phyloP scores from a whole-genome alignment of 1,140 invertebrate species.

The Arctopsyche grandis region DNA sequence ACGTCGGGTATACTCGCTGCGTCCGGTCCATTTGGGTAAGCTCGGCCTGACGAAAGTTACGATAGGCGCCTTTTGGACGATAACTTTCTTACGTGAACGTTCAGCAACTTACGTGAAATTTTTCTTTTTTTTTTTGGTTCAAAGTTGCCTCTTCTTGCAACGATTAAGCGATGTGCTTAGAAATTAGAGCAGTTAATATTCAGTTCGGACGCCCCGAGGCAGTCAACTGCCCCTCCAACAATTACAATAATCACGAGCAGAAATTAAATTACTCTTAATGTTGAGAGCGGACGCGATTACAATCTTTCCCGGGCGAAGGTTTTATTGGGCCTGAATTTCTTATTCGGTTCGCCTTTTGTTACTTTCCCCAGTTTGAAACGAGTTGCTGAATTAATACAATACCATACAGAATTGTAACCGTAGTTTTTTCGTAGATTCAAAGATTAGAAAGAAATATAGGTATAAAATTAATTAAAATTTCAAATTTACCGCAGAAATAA shows the following conservation, averaged over 20 bases:
- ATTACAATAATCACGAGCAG: slow-evolving; percentile 38
- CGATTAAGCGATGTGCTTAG: neutral
- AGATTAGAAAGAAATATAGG: too few species aligned
- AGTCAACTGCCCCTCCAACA: slow-evolving; percentile 20
- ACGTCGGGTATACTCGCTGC: neutral
- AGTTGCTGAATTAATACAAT: neutral
- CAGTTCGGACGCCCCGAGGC: neutral
- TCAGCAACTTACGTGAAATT: too few species aligned
- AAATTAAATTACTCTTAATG: slow-evolving; percentile 40
- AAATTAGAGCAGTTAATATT: slow-evolving; percentile 30
- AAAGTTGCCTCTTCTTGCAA: too few species aligned
- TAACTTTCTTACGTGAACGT: too few species aligned
- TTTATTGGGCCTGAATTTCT: slow-evolving; percentile 15
- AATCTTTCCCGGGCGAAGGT: slow-evolving; percentile 21
- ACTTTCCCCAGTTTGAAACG: neutral
- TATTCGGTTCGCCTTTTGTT: slow-evolving; percentile 19
- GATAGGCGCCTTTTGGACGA: too few species aligned
- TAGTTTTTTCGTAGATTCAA: too few species aligned
- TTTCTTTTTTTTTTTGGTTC: too few species aligned
- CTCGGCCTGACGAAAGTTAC: too few species aligned
- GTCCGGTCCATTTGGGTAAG: too few species aligned
- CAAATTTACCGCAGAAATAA: too few species aligned
- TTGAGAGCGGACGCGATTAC: slow-evolving; percentile 29
- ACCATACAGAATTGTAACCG: too few species aligned
- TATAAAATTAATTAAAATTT: too few species aligned